Conservation (phyloP, 1,140 invertebrate species). For the Hormaphis cornu region DNA sequence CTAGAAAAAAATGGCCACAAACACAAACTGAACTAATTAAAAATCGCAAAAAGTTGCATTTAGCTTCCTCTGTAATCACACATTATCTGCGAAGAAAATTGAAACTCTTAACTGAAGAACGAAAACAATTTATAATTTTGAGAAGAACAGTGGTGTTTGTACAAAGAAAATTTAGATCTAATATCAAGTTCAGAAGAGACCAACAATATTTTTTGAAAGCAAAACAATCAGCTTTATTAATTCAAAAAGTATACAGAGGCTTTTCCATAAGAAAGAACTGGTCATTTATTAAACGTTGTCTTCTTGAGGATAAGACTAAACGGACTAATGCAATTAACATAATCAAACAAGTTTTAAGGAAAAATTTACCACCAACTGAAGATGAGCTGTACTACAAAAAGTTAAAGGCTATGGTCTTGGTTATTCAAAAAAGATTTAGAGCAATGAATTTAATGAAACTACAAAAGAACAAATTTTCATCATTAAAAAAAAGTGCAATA, state of each 20-base stretch:
- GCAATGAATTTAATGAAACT: constrained; percentile 42
- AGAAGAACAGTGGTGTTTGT: constrained; percentile 36
- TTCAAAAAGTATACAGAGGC: neutral
- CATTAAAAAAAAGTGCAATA: constrained; percentile 45
- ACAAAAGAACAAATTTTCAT: constrained; percentile 34
- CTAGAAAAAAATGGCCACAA: constrained; percentile 24
- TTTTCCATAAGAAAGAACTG: neutral
- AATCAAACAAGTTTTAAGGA: neutral
- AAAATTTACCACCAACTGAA: neutral
- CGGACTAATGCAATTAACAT: neutral
- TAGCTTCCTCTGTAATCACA: neutral
- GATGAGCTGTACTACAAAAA: neutral
- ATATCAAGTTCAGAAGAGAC: constrained; percentile 30
- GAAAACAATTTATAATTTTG: constrained; percentile 1
- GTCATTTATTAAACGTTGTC: neutral
- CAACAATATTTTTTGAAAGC: constrained; percentile 32
- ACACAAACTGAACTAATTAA: neutral
- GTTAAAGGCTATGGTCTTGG: neutral
- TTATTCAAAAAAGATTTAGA: constrained; percentile 22
- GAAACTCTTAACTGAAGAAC: constrained; percentile 33
- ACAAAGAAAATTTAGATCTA: constrained; percentile 44
- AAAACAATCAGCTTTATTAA: neutral
- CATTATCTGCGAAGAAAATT: constrained; percentile 38
- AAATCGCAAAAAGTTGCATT: constrained; percentile 5
- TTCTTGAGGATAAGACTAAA: neutral